Conservation (phyloP, 2,888 invertebrate species). For the Parthenolecanium corni region DNA sequence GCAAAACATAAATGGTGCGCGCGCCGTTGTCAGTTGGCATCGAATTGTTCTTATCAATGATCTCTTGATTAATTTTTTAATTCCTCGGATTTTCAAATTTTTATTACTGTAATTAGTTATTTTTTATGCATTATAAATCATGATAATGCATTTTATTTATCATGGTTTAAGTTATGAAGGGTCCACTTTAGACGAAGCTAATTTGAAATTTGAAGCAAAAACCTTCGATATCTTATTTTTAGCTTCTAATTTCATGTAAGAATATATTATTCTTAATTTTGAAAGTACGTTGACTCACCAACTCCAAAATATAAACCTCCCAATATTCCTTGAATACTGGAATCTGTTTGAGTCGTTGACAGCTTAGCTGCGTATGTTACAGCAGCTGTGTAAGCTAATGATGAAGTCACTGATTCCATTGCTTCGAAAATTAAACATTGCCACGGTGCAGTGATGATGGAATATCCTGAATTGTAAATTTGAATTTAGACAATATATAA, state of each 20-base stretch:
- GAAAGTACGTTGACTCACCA: slow-evolving; percentile 43
- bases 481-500: background rate
- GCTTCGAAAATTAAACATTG: slow-evolving; percentile 62
- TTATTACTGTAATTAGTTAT: too few relatives aligned
- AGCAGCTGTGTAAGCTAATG: slow-evolving; percentile 62
- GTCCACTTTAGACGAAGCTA: too few relatives aligned
- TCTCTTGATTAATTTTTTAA: too few relatives aligned
- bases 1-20: too few relatives aligned
- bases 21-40: too few relatives aligned
- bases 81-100: too few relatives aligned
- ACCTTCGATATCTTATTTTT: too few relatives aligned
- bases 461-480: slow-evolving; percentile 48
- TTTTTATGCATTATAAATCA: too few relatives aligned
- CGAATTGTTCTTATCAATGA: too few relatives aligned
- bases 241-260: background rate
- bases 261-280: background rate
- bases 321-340: slow-evolving; percentile 61
- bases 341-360: slow-evolving; percentile 60
- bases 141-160: too few relatives aligned
- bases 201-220: too few relatives aligned
- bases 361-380: slow-evolving; percentile 64
- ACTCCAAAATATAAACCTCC: slow-evolving; percentile 72
- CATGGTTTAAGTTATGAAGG: too few relatives aligned
- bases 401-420: slow-evolving; percentile 62
- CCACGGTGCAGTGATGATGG: slow-evolving; percentile 64